Percentiles rank a stretch among this genome's conserved stretches.
These are phyloP conservation scores for Patagioenas fasciata DNA, from an alignment of 2,113 vertebrate species.

Conservation along the genomic window DNA sequence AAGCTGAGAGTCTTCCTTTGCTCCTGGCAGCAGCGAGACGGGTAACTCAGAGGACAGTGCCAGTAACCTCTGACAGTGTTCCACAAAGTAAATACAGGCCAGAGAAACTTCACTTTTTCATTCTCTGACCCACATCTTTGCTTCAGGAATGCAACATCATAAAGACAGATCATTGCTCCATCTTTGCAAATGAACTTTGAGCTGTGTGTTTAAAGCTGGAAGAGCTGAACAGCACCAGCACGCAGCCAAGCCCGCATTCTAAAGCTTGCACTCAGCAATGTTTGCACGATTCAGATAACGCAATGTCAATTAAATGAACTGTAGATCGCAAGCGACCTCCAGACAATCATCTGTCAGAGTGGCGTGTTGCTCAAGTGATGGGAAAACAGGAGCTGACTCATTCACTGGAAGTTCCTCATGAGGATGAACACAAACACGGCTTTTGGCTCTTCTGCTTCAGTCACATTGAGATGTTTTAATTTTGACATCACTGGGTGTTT, in stretches of 20 bases:
- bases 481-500: neutral
- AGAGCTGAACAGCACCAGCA: neutral
- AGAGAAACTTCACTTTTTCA: neutral
- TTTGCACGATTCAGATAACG: neutral
- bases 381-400: conserved; percentile 1
- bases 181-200: conserved; percentile 13
- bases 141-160: neutral
- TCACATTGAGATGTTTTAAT: neutral
- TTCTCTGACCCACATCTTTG: neutral
- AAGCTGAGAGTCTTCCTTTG: neutral
- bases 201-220: neutral
- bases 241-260: neutral
- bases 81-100: neutral
- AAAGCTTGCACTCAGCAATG: neutral
- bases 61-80: neutral
- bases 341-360: neutral
- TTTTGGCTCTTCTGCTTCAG: neutral
- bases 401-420: neutral
- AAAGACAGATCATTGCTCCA: neutral
- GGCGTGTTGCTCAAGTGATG: neutral
- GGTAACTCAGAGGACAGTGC: neutral
- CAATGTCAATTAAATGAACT: neutral
- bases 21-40: neutral
- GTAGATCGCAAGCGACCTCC: neutral
- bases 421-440: neutral